Base-by-base conservation (phyloP, 2,888 invertebrate species). In the Drosophila flavopinicola region DNA sequence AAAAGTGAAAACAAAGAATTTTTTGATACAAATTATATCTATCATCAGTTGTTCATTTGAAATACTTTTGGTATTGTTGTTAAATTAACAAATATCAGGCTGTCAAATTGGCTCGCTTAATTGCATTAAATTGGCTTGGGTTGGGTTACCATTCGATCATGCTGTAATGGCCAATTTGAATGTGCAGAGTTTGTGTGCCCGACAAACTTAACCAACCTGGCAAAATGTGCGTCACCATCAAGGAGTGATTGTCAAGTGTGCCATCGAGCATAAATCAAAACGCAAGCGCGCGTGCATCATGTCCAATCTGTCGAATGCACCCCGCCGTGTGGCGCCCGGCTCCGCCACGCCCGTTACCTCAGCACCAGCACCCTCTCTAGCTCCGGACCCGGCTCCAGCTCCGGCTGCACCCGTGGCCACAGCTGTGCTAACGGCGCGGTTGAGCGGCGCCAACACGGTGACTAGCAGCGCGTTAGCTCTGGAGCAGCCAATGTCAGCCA, bases 241-340 rank as follows among this genome's bases (percentile, higher is more conserved):
- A 27, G n/a, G 29, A 70, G 44, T 70, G 70, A 69, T 53, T 70
- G 15, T 53, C 35, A 32, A 49, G 57, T 57, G 69, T 33, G 33
- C 33, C 37, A 35, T 27, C 37, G 7, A 53, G 54, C 73, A 57
- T 53, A 30, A 37, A 42, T 51, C 51, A 44, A 32, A 51, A 52
- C 13, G 17, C 13, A 42, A 45, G 20, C 41, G 23, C 29, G 66
- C 44, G 63, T 44, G 57, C 64, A 78, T 70, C 49, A 89, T 88
- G 89, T 88, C 89, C 11, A 84, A 82, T 65, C 66, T 68, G 41
- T 68, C 79, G 60, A 80, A 77, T 60, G 59, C 60, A 17, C 63
- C 79, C 48, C 79, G 87, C 17, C 87, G 87, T 17, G 7, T 77
- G 60, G 83, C 77, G 33, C 87, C 89, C 11, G 88, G 89, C n/a